Base-by-base conservation (phyloP, 1,140 invertebrate genomes). In the Lepidurus packardi region DNA sequence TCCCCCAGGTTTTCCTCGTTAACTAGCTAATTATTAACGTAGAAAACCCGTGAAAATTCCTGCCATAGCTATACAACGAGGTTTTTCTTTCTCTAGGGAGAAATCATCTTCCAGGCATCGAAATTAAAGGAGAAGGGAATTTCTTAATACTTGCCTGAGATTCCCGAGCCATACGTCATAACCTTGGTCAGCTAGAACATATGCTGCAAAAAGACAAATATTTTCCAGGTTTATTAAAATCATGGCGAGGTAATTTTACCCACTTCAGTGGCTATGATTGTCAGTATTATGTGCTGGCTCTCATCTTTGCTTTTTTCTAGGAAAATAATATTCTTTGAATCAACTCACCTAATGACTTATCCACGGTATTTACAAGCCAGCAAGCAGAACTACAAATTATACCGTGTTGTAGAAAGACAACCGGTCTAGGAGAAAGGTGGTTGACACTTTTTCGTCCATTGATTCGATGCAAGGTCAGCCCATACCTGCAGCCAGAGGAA, bases 101-200 rank as follows among this genome's bases (percentile, higher is more conserved):
- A 4, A 4, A 34, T 34, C 34, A 34, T 34, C 34, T 34, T 34
- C 34, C 3, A 34, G 34, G 3, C 2, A 3, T 4, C 2, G 3
- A 3, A 34, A 34, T 34, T 34, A 34, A 34, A 34, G 34, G 34
- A 34, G 3, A 34, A 34, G 3, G 34, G 34, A 34, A 34, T 34
- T 34, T 34, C 34, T 34, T 2, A 21, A 65, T 65, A 65, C 53
- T 65, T 65, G 53, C 53, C 53, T 65, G 16, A 65, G 13, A 81
- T 91, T 91, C 6, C 87, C 88, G 77, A 90, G 78, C 90, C 90
- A 92, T 24, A 94, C 89, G 84, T 94, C 93, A 80, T 90, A 92
- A 1, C 92, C 92, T 1, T 87, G 87, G 81, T 94, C 92, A 1
- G 90, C 90, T 78, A 94, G 84, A 44, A 89, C 85, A 81, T 89